Evolutionary conservation across 2,888 invertebrate species (phyloP).

Genomic region (Epinotia brunnichana): DNA sequence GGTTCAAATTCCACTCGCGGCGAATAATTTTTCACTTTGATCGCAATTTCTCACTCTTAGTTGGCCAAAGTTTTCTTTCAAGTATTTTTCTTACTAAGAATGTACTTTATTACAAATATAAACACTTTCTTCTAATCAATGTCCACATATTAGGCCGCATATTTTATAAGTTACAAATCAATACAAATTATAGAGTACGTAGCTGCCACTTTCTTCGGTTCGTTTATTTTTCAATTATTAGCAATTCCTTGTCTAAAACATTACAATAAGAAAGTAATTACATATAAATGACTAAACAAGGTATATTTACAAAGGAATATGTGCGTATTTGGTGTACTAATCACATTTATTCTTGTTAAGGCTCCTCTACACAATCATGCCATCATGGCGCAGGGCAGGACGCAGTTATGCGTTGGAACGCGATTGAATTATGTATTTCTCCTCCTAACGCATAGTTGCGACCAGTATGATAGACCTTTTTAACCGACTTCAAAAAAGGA

Average conservation of each 20-base stretch:
- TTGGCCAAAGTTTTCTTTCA: too few relatives aligned
- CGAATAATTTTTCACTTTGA: too few relatives aligned
- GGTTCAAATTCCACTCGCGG: too few relatives aligned
- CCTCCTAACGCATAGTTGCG: too few relatives aligned
- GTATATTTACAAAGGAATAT: constrained; percentile 46
- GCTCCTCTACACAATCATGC: too few relatives aligned
- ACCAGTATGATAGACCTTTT: too few relatives aligned
- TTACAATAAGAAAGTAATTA: constrained; percentile 38
- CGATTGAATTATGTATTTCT: too few relatives aligned
- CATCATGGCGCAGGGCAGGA: too few relatives aligned
- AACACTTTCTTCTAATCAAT: neutral
- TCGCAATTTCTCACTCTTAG: too few relatives aligned
- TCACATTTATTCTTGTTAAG: constrained; percentile 12
- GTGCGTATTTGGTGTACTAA: constrained; percentile 1
- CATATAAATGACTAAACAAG: constrained; percentile 40
- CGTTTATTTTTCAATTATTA: constrained; percentile 42
- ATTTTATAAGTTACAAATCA: neutral
- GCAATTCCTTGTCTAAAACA: constrained; percentile 50
- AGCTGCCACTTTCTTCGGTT: neutral
- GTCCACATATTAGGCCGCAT: neutral
- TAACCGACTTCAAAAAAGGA: too few relatives aligned
- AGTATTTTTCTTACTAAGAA: too few relatives aligned
- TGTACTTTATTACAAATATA: neutral
- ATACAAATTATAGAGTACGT: neutral
- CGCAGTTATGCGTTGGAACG: too few relatives aligned